These are phyloP conservation scores for Malurus elegans DNA, from an alignment of 2,113 vertebrate species.

Conservation along the genomic window DNA sequence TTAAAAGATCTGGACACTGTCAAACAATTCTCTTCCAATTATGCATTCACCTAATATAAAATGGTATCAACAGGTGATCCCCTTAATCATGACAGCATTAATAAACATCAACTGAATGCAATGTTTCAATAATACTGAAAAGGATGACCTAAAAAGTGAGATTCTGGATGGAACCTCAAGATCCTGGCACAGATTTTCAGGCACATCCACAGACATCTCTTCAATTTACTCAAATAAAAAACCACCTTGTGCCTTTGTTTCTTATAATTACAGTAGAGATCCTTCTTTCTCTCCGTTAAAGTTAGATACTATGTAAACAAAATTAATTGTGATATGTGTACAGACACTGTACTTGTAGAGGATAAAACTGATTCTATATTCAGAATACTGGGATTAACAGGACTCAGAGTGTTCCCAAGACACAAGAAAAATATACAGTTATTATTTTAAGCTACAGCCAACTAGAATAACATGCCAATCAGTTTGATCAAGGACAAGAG, in stretches of 20 bases:
- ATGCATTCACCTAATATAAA: not conserved
- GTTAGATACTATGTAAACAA: not conserved
- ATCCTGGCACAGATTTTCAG: not conserved
- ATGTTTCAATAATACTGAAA: not conserved
- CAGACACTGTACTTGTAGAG: not conserved
- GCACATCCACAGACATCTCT: not conserved
- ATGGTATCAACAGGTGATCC: not conserved
- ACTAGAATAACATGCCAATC: not conserved
- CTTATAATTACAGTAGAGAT: not conserved
- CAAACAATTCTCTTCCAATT: not conserved
- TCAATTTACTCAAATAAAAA: not conserved
- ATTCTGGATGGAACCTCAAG: not conserved
- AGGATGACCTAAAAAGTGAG: not conserved
- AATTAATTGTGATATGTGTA: not conserved
- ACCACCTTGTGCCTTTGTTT: not conserved
- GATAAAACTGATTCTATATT: not conserved
- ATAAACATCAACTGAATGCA: not conserved
- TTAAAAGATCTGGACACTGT: not conserved
- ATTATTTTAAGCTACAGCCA: not conserved
- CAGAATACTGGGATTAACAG: not conserved
- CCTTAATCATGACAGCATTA: not conserved
- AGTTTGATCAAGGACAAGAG: not conserved
- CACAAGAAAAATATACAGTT: not conserved
- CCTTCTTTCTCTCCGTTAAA: not conserved
- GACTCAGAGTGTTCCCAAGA: not conserved